Percentiles rank a stretch among this genome's conserved stretches.
These are phyloP conservation scores for Falco novaeseelandiae DNA, from an alignment of 2,797 vertebrate genomes.

Conservation along the genomic window DNA sequence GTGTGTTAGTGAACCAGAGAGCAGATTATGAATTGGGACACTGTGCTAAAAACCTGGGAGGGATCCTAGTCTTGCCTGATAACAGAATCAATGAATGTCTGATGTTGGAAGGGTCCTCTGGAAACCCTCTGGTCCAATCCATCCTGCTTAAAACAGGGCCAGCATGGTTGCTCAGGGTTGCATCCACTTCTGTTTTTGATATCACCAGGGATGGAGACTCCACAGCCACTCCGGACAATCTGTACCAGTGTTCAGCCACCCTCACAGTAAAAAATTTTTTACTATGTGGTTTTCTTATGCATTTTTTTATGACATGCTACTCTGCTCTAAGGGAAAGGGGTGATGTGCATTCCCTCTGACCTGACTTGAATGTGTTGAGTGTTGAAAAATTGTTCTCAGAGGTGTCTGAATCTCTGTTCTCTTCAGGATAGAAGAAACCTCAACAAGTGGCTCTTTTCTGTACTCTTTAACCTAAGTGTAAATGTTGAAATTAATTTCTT, in stretches of 20 bases:
- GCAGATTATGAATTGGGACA: background rate
- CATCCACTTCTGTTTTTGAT: background rate
- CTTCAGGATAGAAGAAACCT: background rate
- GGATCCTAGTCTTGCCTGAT: background rate
- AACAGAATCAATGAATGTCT: background rate
- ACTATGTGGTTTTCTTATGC: rapidly evolving
- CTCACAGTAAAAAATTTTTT: background rate
- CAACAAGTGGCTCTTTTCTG: background rate
- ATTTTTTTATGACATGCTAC: background rate
- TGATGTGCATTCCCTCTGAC: background rate
- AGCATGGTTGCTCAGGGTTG: background rate
- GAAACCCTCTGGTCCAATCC: background rate
- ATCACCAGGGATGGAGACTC: background rate
- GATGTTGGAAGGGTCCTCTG: background rate
- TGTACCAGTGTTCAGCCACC: background rate
- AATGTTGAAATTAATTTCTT: background rate
- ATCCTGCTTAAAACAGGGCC: background rate
- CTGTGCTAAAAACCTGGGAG: background rate
- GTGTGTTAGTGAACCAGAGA: background rate
- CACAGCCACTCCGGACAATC: background rate
- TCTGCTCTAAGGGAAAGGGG: background rate
- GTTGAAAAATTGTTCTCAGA: background rate
- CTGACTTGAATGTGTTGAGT: background rate
- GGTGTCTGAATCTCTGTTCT: background rate
- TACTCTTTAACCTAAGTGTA: background rate